Evolutionary conservation across 2,797 vertebrate species (phyloP), one percentile per base, ranked within the genome.

Genomic region (Hemitrygon akajei): DNA sequence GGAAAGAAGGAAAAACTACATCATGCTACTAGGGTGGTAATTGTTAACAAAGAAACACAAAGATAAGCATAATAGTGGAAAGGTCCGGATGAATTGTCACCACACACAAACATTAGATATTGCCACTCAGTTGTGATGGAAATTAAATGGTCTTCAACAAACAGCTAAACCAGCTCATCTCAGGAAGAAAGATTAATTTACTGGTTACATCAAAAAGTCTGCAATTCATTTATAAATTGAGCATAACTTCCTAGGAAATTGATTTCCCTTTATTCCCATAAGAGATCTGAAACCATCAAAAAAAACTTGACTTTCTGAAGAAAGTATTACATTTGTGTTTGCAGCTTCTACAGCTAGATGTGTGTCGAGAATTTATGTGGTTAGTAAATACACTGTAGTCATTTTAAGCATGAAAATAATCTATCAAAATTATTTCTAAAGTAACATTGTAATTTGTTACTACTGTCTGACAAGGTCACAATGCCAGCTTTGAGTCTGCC

Each of bases 141-240:
- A 34, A 89, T 30, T 30, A 60, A n/a, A 12, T 66, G 12, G 11
- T 87, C 30, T n/a, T 14, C n/a, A 47, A 47, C 80, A 82, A 71
- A 71, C 14, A 71, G 5, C 20, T 20, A 71, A 71, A 20, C 69
- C 1, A 71, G 11, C 40, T 89, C 18, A 34, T 66, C 86, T 16
- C 86, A 89, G n/a, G 30, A 89, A 66, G 63, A 30, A 34, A 89
- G 58, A 30, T 58, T 89, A 66, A 89, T 66, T 66, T 89, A 89
- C 34, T 34, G 12, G 30, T 69, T n/a, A 56, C 40, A 82, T 47
- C 40, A 47, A 82, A 20, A 82, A 0, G 37, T 9, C n/a, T 63
- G 27, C 86, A 89, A 89, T 34, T 34, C n/a, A 58, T 87, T 22
- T 30, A 63, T 89, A 25, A 5, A 63, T 58, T n/a, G 30, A 69